Evolutionary conservation across 2,888 invertebrate genomes (phyloP).

Genomic region (Oscheius sp.): DNA sequence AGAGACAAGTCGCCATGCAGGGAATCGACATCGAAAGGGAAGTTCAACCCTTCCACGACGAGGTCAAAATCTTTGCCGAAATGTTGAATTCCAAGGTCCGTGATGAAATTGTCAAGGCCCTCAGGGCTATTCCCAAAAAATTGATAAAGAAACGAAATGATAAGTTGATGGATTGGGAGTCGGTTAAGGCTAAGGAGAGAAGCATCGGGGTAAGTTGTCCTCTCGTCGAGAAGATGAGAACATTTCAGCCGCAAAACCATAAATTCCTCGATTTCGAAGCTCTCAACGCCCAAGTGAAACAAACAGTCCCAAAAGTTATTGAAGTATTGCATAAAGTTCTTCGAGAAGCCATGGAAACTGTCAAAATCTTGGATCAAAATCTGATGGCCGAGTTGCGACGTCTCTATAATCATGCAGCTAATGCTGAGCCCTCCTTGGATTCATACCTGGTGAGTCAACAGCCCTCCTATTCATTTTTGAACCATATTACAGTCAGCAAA

Average conservation of each 20-base stretch:
- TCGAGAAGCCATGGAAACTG: conserved; percentile 47
- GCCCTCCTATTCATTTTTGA: neutral
- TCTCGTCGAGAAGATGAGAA: too few relatives aligned
- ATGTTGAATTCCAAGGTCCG: conserved; percentile 45
- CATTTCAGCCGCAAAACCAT: conserved; percentile 20
- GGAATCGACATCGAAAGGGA: conserved; percentile 44
- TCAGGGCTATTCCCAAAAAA: conserved; percentile 58
- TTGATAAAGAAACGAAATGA: conserved; percentile 69
- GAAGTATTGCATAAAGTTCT: conserved; percentile 50
- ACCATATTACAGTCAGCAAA: conserved; percentile 8
- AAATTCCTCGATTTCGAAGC: conserved; percentile 64
- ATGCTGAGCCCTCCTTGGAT: conserved; percentile 21
- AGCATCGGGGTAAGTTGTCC: conserved; percentile 1
- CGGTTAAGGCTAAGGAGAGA: conserved; percentile 49
- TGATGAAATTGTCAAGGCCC: conserved; percentile 56
- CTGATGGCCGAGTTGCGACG: conserved; percentile 42
- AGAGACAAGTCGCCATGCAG: conserved; percentile 40
- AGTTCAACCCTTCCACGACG: conserved; percentile 46
- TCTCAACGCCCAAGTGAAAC: conserved; percentile 66
- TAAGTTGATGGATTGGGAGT: conserved; percentile 69
- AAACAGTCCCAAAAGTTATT: conserved; percentile 61
- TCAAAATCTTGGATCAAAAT: conserved; percentile 40
- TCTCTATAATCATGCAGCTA: conserved; percentile 43
- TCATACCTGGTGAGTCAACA: conserved; percentile 22
- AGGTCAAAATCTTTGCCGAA: conserved; percentile 43